Evolutionary conservation across 2,888 invertebrate species (phyloP).

Genomic region (Amphimallon solstitiale): DNA sequence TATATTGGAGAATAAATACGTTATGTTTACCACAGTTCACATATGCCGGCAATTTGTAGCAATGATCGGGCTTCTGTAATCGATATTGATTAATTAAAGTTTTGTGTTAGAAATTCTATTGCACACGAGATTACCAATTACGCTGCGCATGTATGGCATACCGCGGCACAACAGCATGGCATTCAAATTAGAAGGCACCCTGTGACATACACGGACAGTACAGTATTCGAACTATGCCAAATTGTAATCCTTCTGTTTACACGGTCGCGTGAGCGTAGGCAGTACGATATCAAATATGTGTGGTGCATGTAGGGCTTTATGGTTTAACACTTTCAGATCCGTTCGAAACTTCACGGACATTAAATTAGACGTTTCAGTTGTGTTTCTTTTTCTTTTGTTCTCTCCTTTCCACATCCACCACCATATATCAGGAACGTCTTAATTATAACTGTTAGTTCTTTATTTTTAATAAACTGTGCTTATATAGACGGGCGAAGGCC

Average conservation of each 20-base stretch:
- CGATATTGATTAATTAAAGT: constrained; percentile 26
- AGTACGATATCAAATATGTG: neutral
- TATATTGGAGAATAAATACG: no score
- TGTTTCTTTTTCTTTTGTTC: neutral
- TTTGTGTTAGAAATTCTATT: constrained; percentile 25
- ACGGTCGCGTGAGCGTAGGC: neutral
- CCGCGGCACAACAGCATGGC: constrained; percentile 34
- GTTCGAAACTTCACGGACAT: constrained; percentile 24
- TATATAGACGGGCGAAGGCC: constrained; percentile 43
- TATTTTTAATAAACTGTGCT: constrained; percentile 44
- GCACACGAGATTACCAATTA: constrained; percentile 32
- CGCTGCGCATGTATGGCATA: constrained; percentile 33
- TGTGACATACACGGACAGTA: constrained; percentile 31
- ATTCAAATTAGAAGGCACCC: constrained; percentile 47
- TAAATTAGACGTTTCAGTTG: constrained; percentile 16
- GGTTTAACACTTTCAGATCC: neutral
- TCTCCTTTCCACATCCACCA: neutral
- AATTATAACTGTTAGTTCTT: constrained; percentile 39
- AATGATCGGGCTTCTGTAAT: constrained; percentile 12
- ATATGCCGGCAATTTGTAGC: no score
- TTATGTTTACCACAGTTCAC: no score
- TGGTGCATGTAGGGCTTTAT: constrained; percentile 3
- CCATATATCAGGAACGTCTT: constrained; percentile 38
- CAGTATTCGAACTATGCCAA: constrained; percentile 38
- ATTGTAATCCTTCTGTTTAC: constrained; percentile 21